Conservation (phyloP, 2,888 invertebrate species). For the Marronus borbonicus region DNA sequence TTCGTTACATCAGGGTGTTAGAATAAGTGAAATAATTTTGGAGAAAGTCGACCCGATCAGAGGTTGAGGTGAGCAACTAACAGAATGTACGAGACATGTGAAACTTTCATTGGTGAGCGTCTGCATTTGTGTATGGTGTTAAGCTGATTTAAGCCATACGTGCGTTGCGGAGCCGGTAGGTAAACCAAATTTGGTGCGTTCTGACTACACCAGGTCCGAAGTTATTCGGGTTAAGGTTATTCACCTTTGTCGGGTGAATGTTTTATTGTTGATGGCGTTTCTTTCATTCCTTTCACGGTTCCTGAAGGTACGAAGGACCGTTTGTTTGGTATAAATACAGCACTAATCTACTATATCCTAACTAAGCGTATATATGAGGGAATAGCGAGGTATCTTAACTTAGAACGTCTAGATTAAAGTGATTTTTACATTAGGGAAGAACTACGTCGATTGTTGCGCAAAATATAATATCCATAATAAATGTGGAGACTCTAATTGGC, state of each 20-base stretch:
- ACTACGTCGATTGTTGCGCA: neutral
- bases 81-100: neutral
- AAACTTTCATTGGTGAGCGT: slow-evolving; percentile 29
- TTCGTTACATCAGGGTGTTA: slow-evolving; percentile 20
- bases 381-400: too few species aligned
- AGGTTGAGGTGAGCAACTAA: slow-evolving; percentile 36
- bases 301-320: too few species aligned
- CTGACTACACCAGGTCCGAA: neutral
- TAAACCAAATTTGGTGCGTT: slow-evolving; percentile 43
- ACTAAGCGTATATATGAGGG: too few species aligned
- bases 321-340: too few species aligned
- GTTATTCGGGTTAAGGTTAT: slow-evolving; percentile 18
- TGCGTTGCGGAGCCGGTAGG: slow-evolving; percentile 13
- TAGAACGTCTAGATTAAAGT: too few species aligned
- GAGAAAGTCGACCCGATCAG: slow-evolving; percentile 40
- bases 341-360: too few species aligned
- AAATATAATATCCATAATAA: too few species aligned
- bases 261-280: slow-evolving; percentile 12
- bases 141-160: slow-evolving; percentile 40
- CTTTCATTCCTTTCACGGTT: neutral
- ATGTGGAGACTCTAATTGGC: neutral
- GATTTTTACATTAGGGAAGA: neutral
- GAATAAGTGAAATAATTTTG: slow-evolving; percentile 36
- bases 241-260: slow-evolving; percentile 23
- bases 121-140: slow-evolving; percentile 29